Base-by-base conservation (phyloP, 1,140 invertebrate species). In the Matsumurasca onukii region DNA sequence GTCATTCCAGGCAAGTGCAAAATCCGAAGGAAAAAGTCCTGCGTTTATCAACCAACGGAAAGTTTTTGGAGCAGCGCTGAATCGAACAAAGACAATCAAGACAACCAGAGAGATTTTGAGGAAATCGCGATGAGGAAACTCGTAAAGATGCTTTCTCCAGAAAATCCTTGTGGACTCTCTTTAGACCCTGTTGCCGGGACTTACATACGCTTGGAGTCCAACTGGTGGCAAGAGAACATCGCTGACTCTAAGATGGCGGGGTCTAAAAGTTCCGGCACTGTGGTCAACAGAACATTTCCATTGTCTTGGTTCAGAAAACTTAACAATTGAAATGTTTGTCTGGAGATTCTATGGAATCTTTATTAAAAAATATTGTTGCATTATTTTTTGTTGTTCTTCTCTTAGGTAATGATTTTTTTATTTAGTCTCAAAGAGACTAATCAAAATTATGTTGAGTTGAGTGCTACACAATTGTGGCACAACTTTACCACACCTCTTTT, bases 41-140 rank as follows among this genome's bases (percentile, higher is more conserved):
- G 24, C 55, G 15, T n/a, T 13, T 59, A 59, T 29, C 55, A 59
- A 29, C 55, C 55, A 3, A 9, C 24, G 3, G 55, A 59, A n/a
- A 3, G 5, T 5, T 9, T 59, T 22, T 59, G 55, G 55, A 27
- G 2, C 15, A 24, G 30, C 24, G 2, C 5, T 25, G 55, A 59
- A 29, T 27, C 55, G 13, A 59, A 59, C n/a, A 59, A 59, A n/a
- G 55, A 59, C 30, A 59, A 59, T n/a, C 55, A 59, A 29, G 55
- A 59, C 55, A 59, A 59, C 25, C 55, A 59, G 30, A 59, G 55
- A 29, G 55, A 59, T 27, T 59, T 59, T 29, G 55, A 59, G 55
- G 55, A 59, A n/a, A 59, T 59, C 2, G 15, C 55, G n/a, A 59
- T 59, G 55, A 2, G 55, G 55, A 59, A 29, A 3, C 55, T 59